Percentiles rank a stretch among this genome's conserved stretches.
Evolutionary conservation across 1,140 invertebrate species (phyloP).

Genomic region (Magallana angulata): DNA sequence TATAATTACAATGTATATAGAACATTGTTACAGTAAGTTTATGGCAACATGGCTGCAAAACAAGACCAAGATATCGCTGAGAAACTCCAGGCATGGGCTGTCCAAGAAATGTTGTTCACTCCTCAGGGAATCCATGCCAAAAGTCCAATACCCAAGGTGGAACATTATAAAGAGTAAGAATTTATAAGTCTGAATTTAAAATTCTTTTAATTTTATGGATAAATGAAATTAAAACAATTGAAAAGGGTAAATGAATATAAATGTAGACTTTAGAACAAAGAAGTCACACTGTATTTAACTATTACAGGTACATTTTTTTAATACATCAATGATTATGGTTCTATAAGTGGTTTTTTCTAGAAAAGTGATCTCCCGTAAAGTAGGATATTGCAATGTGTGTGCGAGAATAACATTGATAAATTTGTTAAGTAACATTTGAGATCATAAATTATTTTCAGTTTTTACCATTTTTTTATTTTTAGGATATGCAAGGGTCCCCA

Average conservation of each 20-base stretch:
- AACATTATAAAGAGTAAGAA: constrained; percentile 56
- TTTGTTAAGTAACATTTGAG: too few species aligned
- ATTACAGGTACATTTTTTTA: too few species aligned
- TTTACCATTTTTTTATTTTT: constrained; percentile 26
- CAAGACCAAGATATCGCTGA: constrained; percentile 7
- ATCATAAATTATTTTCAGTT: too few species aligned
- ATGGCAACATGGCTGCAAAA: neutral
- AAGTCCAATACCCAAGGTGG: constrained; percentile 42
- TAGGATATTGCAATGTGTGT: neutral
- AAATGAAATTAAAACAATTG: too few species aligned
- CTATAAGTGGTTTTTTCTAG: too few species aligned
- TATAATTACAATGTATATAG: too few species aligned
- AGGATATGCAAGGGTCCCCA: constrained; percentile 61
- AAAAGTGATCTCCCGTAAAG: neutral
- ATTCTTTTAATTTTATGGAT: too few species aligned
- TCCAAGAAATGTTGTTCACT: constrained; percentile 58
- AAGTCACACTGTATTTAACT: too few species aligned
- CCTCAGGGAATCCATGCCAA: constrained; percentile 51
- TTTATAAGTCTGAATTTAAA: neutral
- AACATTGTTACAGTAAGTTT: too few species aligned
- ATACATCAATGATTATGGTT: too few species aligned
- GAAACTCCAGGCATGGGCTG: constrained; percentile 55
- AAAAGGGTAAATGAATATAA: too few species aligned
- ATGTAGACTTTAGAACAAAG: too few species aligned
- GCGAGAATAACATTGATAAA: neutral